Evolutionary conservation across 1,140 invertebrate genomes (phyloP).

Genomic region (Halictus rubicundus): DNA sequence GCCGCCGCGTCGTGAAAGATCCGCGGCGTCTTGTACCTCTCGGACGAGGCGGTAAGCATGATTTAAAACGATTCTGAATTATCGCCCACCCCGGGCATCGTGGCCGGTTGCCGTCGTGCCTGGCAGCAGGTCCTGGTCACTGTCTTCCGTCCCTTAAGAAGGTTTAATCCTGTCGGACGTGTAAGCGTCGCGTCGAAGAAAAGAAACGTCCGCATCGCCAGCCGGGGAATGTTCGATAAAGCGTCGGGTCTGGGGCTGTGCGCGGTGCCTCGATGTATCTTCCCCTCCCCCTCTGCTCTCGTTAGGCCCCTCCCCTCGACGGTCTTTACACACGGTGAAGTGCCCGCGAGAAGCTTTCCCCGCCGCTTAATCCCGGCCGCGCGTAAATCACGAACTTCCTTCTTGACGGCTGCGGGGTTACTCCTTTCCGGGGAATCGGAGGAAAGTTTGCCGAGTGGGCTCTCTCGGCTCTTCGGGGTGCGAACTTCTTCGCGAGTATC

Average conservation of each 20-base stretch:
- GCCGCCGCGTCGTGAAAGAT: neutral
- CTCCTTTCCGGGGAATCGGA: constrained; percentile 40
- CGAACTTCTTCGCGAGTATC: neutral
- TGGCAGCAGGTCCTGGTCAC: neutral
- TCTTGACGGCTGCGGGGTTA: constrained; percentile 54
- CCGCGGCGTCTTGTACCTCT: neutral
- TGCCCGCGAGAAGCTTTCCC: constrained; percentile 37
- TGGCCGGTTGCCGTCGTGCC: neutral
- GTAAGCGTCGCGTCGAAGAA: no score
- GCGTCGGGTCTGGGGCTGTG: constrained; percentile 11
- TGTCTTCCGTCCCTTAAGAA: constrained; percentile 9
- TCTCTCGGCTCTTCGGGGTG: constrained; percentile 2
- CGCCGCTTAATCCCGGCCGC: constrained; percentile 54
- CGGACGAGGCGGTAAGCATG: neutral
- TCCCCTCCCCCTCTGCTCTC: constrained; percentile 16
- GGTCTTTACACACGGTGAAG: constrained; percentile 36
- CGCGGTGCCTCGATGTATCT: constrained; percentile 25
- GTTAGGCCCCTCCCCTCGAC: constrained; percentile 15
- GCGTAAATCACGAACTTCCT: constrained; percentile 65
- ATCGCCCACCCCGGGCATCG: no score
- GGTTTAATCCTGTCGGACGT: constrained; percentile 15
- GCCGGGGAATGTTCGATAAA: neutral
- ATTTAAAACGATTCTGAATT: neutral
- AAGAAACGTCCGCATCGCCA: no score
- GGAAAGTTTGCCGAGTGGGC: no score